phyloP scores from a whole-genome alignment of 1,140 invertebrate genomes.

The Drosophila murphyi region DNA sequence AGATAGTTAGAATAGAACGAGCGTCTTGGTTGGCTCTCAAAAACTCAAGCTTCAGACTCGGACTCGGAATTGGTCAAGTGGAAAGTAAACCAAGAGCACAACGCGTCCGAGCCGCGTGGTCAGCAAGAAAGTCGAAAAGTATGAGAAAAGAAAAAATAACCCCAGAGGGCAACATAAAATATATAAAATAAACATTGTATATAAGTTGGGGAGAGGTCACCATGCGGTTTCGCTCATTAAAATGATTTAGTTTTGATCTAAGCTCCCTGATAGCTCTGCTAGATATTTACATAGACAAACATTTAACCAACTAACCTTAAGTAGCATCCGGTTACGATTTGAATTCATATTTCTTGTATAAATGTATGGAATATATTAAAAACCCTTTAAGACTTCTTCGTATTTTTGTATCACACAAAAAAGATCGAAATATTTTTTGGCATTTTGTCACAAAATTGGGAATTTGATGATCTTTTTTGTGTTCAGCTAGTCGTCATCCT shows the following conservation, averaged over 20 bases:
- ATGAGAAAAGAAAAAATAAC: slow-evolving; percentile 31
- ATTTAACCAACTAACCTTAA: slow-evolving; percentile 19
- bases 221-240: slow-evolving; percentile 68
- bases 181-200: slow-evolving; percentile 18
- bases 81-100: slow-evolving; percentile 77
- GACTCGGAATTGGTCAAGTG: slow-evolving; percentile 77
- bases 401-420: neutral
- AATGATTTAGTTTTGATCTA: slow-evolving; percentile 76
- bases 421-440: slow-evolving; percentile 24
- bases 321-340: slow-evolving; percentile 11
- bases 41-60: slow-evolving; percentile 40
- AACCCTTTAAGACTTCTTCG: slow-evolving; percentile 3
- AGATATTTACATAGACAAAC: slow-evolving; percentile 51
- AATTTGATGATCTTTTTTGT: slow-evolving; percentile 38
- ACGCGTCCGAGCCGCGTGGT: slow-evolving; percentile 24
- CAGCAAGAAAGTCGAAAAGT: slow-evolving; percentile 47
- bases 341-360: slow-evolving; percentile 5
- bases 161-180: slow-evolving; percentile 35
- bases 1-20: slow-evolving; percentile 66
- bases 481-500: slow-evolving; percentile 13
- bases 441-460: slow-evolving; percentile 52
- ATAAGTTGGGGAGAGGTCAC: slow-evolving; percentile 45
- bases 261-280: slow-evolving; percentile 64
- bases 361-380: slow-evolving; percentile 14
- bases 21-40: slow-evolving; percentile 20